phyloP scores from a whole-genome alignment of 2,113 vertebrate species.

The Lepus europaeus region DNA sequence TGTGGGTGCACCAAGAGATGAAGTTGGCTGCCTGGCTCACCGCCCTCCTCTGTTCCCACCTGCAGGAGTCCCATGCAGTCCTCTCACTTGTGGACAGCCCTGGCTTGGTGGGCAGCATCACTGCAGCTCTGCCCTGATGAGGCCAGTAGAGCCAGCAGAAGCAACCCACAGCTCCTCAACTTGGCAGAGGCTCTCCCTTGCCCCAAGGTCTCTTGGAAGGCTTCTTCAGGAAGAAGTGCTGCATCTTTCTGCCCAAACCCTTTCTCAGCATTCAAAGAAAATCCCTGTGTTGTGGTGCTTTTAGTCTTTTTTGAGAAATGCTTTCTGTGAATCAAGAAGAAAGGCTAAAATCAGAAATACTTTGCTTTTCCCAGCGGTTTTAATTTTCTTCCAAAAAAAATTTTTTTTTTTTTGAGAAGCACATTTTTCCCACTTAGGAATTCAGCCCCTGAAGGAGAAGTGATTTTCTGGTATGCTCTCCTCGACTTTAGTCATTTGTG shows the following conservation, averaged over 20 bases:
- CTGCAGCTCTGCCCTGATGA: neutral
- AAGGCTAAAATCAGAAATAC: neutral
- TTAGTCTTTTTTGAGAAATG: neutral
- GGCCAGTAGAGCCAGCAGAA: neutral
- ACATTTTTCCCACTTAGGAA: neutral
- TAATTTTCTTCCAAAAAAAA: neutral
- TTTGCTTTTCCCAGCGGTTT: neutral
- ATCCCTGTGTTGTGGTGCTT: neutral
- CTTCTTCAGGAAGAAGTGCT: neutral
- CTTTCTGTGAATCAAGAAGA: neutral
- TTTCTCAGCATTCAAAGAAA: neutral
- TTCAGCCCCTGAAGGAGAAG: neutral
- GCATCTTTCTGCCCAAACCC: neutral
- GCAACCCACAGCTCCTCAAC: neutral
- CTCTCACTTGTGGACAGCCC: neutral
- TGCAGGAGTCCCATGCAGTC: neutral
- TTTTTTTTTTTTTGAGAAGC: constrained; percentile 1
- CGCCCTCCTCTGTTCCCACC: neutral
- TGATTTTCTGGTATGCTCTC: neutral
- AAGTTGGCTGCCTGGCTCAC: fast-evolving
- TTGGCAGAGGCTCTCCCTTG: neutral
- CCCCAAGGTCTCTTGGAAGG: neutral
- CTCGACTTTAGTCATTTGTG: neutral
- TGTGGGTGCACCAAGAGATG: no score
- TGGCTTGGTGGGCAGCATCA: neutral